Evolutionary conservation across 2,113 vertebrate genomes (phyloP).

Genomic region (Aegithalos caudatus): DNA sequence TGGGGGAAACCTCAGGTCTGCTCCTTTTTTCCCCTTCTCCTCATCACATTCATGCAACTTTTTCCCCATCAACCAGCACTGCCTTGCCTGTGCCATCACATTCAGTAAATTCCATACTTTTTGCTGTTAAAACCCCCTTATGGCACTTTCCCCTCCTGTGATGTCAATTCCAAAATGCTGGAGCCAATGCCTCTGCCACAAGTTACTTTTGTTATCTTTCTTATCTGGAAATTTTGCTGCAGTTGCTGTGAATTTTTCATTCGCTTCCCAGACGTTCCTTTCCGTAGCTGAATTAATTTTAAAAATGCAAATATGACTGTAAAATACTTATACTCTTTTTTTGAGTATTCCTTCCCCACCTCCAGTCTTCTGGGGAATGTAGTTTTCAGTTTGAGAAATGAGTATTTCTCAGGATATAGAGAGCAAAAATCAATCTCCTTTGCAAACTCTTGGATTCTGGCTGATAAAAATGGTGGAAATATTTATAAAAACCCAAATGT

Average conservation of each 20-base stretch:
- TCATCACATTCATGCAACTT: background rate
- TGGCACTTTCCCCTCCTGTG: background rate
- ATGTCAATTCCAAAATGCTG: background rate
- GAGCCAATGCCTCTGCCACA: fast-evolving
- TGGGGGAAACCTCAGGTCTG: fast-evolving
- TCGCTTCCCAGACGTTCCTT: background rate
- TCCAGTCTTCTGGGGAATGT: background rate
- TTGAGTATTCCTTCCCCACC: background rate
- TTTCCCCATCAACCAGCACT: background rate
- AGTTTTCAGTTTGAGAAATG: background rate
- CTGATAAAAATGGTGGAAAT: background rate
- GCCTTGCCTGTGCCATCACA: background rate
- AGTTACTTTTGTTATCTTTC: background rate
- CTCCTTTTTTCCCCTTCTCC: background rate
- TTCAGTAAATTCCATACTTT: background rate
- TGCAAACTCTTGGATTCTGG: fast-evolving
- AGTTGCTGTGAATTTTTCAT: background rate
- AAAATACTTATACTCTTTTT: background rate
- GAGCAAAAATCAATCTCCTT: background rate
- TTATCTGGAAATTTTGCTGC: background rate
- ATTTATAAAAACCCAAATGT: background rate
- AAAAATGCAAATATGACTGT: background rate
- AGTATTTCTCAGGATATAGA: background rate
- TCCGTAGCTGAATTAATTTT: background rate
- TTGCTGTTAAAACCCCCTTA: background rate